These are phyloP conservation scores for Eupsittula cactorum DNA, from an alignment of 2,113 vertebrate species.

Conservation along the genomic window DNA sequence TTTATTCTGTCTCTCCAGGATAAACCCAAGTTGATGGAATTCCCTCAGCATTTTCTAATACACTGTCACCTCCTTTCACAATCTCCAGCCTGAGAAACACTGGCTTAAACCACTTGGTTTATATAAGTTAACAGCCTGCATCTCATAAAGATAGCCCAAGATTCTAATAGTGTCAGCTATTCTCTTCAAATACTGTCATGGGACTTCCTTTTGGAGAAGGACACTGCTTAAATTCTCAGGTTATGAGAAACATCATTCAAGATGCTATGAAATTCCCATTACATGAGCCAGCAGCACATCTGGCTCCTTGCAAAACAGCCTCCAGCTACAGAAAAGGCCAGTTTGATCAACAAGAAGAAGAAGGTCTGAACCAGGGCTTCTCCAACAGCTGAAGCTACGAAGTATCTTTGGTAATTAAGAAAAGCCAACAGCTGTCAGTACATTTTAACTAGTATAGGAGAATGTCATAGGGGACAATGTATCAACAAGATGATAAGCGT, in stretches of 20 bases:
- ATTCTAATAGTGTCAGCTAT: neutral
- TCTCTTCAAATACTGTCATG: neutral
- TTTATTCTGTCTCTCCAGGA: neutral
- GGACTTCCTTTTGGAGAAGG: neutral
- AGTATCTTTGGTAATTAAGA: neutral
- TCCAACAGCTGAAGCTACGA: neutral
- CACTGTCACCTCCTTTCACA: neutral
- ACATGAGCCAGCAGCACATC: neutral
- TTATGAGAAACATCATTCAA: neutral
- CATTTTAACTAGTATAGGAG: neutral
- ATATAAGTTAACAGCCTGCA: neutral
- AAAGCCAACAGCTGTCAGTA: neutral
- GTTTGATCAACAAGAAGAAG: neutral
- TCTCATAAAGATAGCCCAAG: neutral
- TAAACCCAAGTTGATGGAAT: neutral
- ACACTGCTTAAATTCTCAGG: neutral
- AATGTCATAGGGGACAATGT: fast-evolving
- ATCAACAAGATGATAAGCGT: neutral
- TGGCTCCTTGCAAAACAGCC: neutral
- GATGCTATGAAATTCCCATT: neutral
- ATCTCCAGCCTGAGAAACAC: neutral
- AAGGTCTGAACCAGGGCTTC: neutral
- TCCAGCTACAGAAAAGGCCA: neutral
- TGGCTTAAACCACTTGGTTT: neutral
- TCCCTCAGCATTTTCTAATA: neutral